Conservation (phyloP, 2,888 invertebrate species). For the Drosophila greeni region DNA sequence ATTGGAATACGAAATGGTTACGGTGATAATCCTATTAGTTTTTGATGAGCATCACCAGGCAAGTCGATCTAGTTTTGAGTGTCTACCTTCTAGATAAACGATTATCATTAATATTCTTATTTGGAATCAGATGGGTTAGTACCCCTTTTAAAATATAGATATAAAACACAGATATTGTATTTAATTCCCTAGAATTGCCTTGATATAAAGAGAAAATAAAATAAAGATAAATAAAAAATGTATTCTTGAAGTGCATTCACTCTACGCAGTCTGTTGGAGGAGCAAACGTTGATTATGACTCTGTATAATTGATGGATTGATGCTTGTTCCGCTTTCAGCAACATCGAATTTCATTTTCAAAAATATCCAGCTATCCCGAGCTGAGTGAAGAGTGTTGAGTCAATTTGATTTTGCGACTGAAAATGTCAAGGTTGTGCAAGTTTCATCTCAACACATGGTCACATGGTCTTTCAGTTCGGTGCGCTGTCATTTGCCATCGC, state of each 20-base stretch:
- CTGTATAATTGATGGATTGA: slow-evolving; percentile 62
- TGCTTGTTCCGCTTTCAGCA: slow-evolving; percentile 29
- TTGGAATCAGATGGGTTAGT: too few relatives aligned
- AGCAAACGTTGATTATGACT: slow-evolving; percentile 47
- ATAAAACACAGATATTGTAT: too few relatives aligned
- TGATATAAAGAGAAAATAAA: too few relatives aligned
- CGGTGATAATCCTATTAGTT: background rate
- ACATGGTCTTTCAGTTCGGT: slow-evolving; percentile 12
- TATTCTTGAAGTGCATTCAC: background rate
- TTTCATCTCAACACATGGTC: slow-evolving; percentile 23
- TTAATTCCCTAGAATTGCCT: too few relatives aligned
- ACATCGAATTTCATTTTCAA: slow-evolving; percentile 29
- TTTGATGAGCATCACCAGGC: background rate
- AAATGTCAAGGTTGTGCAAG: slow-evolving; percentile 50
- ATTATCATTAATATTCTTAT: too few relatives aligned
- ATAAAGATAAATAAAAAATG: too few relatives aligned
- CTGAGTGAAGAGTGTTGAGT: background rate
- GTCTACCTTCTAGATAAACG: background rate
- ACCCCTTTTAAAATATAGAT: too few relatives aligned
- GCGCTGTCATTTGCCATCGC: slow-evolving; percentile 26
- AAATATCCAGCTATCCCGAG: background rate
- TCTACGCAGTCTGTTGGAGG: slow-evolving; percentile 1
- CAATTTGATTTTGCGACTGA: slow-evolving; percentile 12
- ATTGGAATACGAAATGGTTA: background rate
- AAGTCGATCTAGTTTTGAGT: background rate